Base-by-base conservation (phyloP, 64 coral and sea anemone genomes). In the Hydrozoanthus tunicans region DNA sequence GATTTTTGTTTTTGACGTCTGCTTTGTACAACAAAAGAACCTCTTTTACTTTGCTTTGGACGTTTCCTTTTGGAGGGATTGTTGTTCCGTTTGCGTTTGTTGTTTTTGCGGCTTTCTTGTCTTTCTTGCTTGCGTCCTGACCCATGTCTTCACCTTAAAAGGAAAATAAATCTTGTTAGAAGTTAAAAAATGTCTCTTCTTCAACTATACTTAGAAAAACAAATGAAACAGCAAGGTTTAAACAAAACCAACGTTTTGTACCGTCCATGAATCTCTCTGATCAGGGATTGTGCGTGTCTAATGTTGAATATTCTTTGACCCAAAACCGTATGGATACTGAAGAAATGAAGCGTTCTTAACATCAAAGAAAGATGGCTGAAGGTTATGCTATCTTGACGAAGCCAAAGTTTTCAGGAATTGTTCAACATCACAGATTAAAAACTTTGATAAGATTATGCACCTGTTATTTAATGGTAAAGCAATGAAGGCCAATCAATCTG, bases 1-100 rank as follows among this genome's bases (percentile, higher is more conserved):
- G 54, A 27, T 88, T 56, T 26, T 74, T 88, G 12, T 88, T 73
- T 12, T 74, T 17, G 69, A 27, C 17, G 56, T 88, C 84, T 0
- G 69, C 84, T 73, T 73, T 74, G 69, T 88, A 88, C 56, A 88
- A 70, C 3, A 88, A 56, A 23, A 88, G 84, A 15, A 88, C 68
- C 26, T 57, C 24, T 13, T 88, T 88, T 3, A 88, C 70, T 88
- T 88, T 88, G 53, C 56, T 75, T 25, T 88, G 84, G 2, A 88
- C 69, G 23, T 27, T 75, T 73, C 84, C 84, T 32, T 5, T 75
- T 2, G 84, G 69, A 4, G 69, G 56, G 25, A 17, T 70, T 56
- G 66, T 60, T 9, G 64, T 58, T 73, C 66, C 66, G 6, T n/a
- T 86, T 7, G 84, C 17, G 10, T n/a, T 72, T 15, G 54, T n/a